Conservation (phyloP, 2,888 invertebrate genomes). For the Polyommatus iphigenia region DNA sequence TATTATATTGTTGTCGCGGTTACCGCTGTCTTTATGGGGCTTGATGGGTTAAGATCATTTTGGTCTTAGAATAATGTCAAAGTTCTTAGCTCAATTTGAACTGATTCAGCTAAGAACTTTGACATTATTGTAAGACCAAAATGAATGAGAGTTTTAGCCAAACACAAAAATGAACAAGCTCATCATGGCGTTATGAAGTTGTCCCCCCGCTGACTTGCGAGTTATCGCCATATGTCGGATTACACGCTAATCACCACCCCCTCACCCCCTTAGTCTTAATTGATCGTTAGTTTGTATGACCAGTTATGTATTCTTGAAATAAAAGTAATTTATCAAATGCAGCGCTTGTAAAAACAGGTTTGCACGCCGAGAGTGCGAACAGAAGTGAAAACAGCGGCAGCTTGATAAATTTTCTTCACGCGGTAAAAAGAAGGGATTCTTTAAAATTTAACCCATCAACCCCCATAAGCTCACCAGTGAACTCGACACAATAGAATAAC, state of each 20-base stretch:
- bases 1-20: too few relatives aligned
- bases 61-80: too few relatives aligned
- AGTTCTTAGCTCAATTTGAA: too few relatives aligned
- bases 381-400: background rate
- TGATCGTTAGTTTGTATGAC: slow-evolving; percentile 49
- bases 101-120: too few relatives aligned
- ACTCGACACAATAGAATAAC: too few relatives aligned
- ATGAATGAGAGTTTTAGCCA: background rate
- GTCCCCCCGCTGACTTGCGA: slow-evolving; percentile 62
- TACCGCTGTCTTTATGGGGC: too few relatives aligned
- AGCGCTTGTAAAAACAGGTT: background rate
- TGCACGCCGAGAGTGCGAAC: background rate
- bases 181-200: slow-evolving; percentile 35
- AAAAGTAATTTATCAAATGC: background rate
- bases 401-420: background rate
- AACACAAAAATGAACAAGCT: background rate
- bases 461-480: too few relatives aligned
- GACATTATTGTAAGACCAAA: background rate
- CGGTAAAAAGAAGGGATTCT: too few relatives aligned
- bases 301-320: background rate
- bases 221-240: slow-evolving; percentile 62
- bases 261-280: slow-evolving; percentile 54
- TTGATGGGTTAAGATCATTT: too few relatives aligned
- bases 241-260: slow-evolving; percentile 62
- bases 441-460: too few relatives aligned